Base-by-base conservation (phyloP, 37 sponge, comb jelly and placozoan species). In the Theonella swinhoei region DNA sequence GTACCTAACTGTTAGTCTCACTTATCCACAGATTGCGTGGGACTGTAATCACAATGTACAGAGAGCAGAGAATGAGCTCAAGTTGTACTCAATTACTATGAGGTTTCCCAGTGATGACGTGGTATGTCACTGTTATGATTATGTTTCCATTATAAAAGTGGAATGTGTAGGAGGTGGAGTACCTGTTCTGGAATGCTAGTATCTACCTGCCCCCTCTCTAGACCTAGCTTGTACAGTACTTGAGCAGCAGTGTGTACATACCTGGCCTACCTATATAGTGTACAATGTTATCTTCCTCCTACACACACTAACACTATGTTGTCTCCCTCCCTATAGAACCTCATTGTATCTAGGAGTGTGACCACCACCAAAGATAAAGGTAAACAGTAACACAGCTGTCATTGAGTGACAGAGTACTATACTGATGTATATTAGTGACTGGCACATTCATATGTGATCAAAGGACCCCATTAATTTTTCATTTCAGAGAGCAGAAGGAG, bases 41-140 rank as follows among this genome's bases (percentile, higher is more conserved):
- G 95, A 85, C 33, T 88, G 91, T 74, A 90, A 95, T 77, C 89
- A 95, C 75, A 85, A 54, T 62, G 88, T 91, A 23, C 73, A 88
- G 33, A 38, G 87, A 29, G 82, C 74, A 14, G 92, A 95, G 80
- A 83, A 91, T 71, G 95, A 95, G 71, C 68, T 95, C 36, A 76
- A 85, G n/a, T 70, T 95, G 29, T 77, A 81, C 25, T 39, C 85
- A 47, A 88, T 91, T 71, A 74, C 83, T 23, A 91, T 78, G 40
- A 41, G 72, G 34, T 95, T 95, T 47, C 92, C 92, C 22, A 58
- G 85, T 61, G 95, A 95, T 76, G 80, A 91, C 19, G 86, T 95
- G 81, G 92, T 91, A 26, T 64, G 89, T 68, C 22, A 19, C 17
- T 2, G 28, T 9, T 39, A 40, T 67, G 29, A 29, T n/a, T 54